Conservation (phyloP, 2,888 invertebrate genomes). For the Papilio elwesi region DNA sequence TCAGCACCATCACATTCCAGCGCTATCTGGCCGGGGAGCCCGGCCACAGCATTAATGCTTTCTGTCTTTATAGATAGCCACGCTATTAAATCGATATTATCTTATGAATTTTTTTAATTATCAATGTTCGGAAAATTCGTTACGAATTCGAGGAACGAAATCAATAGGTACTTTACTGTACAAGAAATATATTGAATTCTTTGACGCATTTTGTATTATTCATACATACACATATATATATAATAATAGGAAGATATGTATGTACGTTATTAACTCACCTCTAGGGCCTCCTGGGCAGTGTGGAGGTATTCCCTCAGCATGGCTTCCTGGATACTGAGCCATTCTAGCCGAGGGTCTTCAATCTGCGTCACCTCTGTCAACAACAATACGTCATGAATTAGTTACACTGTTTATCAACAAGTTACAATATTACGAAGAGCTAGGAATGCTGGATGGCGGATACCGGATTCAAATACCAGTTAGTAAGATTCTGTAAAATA, state of each 20-base stretch:
- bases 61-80: conserved; percentile 68
- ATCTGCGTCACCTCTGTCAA: conserved; percentile 95
- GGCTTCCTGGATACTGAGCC: conserved; percentile 97
- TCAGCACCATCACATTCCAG: conserved; percentile 73
- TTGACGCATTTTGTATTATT: no score
- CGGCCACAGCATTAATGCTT: conserved; percentile 67
- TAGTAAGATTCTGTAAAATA: no score
- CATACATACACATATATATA: no score
- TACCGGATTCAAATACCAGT: no score
- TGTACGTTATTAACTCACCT: conserved; percentile 84
- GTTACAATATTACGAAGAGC: no score
- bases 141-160: background rate
- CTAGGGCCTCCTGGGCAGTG: conserved; percentile 97
- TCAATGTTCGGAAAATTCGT: conserved; percentile 32
- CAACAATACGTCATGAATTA: conserved; percentile 9
- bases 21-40: conserved; percentile 66
- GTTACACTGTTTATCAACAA: background rate
- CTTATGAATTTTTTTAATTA: conserved; percentile 60
- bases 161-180: no score
- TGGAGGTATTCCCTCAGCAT: conserved; percentile 98
- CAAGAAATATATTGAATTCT: no score
- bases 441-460: no score
- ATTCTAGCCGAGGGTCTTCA: conserved; percentile 98
- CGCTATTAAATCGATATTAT: conserved; percentile 63
- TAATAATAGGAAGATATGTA: background rate